Percentiles rank a stretch among this genome's conserved stretches.
Conservation (phyloP, 2,113 vertebrate species). For the Dicerorhinus sumatrensis region DNA sequence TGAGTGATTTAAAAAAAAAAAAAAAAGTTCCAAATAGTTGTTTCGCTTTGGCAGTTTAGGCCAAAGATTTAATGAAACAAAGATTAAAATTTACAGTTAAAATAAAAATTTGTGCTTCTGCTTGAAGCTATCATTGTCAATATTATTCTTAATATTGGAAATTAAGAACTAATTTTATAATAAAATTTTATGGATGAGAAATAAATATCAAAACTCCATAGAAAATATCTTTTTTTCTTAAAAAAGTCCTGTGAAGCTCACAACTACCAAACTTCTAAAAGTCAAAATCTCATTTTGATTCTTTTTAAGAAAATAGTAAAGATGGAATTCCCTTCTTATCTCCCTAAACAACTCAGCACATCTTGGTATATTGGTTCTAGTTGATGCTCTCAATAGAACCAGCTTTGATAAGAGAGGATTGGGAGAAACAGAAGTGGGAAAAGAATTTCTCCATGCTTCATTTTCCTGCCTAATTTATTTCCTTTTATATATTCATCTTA, state of each 20-base stretch:
- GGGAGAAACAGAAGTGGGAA: background rate
- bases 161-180: conserved; percentile 1
- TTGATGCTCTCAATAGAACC: background rate
- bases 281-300: background rate
- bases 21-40: background rate
- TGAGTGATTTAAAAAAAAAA: background rate
- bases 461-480: background rate
- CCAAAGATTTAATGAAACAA: conserved; percentile 11
- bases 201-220: background rate
- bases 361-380: background rate
- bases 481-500: background rate
- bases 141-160: background rate
- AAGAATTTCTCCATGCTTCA: background rate
- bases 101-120: background rate
- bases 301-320: background rate
- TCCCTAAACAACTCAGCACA: background rate
- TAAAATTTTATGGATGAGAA: background rate
- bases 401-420: background rate
- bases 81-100: conserved; percentile 14
- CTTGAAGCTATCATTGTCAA: background rate
- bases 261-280: background rate
- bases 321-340: background rate
- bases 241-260: background rate
- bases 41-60: background rate
- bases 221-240: background rate